Conservation (phyloP, 2,113 vertebrate genomes). For the Macquaria australasica region DNA sequence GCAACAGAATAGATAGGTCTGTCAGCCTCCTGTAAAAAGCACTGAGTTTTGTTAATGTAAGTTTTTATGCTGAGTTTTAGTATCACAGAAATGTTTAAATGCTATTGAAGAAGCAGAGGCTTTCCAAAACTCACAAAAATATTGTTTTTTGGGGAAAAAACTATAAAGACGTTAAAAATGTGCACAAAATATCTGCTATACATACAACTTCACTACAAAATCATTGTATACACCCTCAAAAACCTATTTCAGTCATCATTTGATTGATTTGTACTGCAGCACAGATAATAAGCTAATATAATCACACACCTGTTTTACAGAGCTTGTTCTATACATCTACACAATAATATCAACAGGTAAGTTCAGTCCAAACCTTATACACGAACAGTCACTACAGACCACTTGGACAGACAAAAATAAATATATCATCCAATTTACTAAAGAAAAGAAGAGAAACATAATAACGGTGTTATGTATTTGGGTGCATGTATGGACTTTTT, state of each 20-base stretch:
- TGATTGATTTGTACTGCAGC: background rate
- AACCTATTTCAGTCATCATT: background rate
- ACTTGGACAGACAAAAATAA: background rate
- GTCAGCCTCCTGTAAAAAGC: background rate
- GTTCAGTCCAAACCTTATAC: background rate
- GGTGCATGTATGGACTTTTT: background rate
- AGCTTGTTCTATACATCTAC: background rate
- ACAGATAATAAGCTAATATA: background rate
- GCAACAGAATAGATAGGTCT: background rate
- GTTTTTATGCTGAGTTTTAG: background rate
- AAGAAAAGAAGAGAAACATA: background rate
- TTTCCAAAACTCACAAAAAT: background rate
- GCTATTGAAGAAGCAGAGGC: background rate
- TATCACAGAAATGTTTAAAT: too few relatives aligned
- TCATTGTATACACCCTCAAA: background rate
- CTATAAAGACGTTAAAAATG: too few relatives aligned
- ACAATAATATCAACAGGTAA: background rate
- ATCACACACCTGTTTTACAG: background rate
- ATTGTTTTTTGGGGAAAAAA: too few relatives aligned
- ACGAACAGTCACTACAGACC: background rate
- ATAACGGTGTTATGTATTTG: background rate
- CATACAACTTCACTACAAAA: background rate
- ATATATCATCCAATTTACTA: background rate
- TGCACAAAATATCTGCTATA: too few relatives aligned
- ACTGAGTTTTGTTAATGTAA: too few relatives aligned